Evolutionary conservation across 2,888 invertebrate genomes (phyloP).

Genomic region (Shargacucullia verbasci): DNA sequence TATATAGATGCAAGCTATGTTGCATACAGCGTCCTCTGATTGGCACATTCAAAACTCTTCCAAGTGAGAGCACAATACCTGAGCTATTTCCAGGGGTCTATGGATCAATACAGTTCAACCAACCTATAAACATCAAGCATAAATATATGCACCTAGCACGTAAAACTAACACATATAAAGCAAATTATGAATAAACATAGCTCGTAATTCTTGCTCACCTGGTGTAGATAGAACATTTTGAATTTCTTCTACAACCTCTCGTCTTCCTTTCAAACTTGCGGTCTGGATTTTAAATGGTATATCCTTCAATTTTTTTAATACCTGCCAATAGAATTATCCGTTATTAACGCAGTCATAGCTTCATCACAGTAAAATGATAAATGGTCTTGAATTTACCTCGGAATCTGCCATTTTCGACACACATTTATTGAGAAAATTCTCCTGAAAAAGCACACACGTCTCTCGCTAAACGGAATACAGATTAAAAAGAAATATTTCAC

Average conservation of each 20-base stretch:
- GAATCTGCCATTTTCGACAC: constrained; percentile 91
- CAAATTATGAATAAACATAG: constrained; percentile 18
- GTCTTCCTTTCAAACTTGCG: constrained; percentile 92
- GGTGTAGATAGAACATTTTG: constrained; percentile 92
- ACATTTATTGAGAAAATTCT: constrained; percentile 71
- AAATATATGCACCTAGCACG: constrained; percentile 6
- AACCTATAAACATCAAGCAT: constrained; percentile 51
- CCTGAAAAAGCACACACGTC: constrained; percentile 72
- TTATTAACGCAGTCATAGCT: constrained; percentile 38
- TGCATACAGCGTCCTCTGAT: constrained; percentile 37
- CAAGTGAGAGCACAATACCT: constrained; percentile 36
- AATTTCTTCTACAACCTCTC: constrained; percentile 91
- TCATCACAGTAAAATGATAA: constrained; percentile 11
- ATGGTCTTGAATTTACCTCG: constrained; percentile 85
- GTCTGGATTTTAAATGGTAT: constrained; percentile 92
- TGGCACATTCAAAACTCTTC: constrained; percentile 29
- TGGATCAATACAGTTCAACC: constrained; percentile 62
- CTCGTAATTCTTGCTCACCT: constrained; percentile 84
- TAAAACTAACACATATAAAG: constrained; percentile 6
- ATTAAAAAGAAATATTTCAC: constrained; percentile 53
- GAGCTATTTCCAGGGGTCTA: constrained; percentile 47
- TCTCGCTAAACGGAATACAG: constrained; percentile 64
- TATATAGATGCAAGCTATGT: constrained; percentile 26
- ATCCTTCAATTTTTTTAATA: constrained; percentile 92
- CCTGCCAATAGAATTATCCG: constrained; percentile 77